These are phyloP conservation scores for Bambusicola thoracicus DNA, from an alignment of 2,113 vertebrate species.

Conservation along the genomic window DNA sequence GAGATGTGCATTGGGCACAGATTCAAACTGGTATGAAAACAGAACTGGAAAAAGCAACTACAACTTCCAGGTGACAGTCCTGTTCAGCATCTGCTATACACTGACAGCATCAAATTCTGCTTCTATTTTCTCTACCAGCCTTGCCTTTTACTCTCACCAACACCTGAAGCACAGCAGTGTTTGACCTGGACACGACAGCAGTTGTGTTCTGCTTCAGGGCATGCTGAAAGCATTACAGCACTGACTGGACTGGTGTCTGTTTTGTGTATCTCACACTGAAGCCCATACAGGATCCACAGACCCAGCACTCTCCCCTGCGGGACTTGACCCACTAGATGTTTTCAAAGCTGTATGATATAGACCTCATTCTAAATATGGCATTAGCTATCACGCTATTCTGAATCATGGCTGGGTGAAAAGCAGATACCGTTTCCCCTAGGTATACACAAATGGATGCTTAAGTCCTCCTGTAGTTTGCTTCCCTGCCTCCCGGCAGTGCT, in stretches of 20 bases:
- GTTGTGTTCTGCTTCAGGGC: not conserved
- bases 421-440: not conserved
- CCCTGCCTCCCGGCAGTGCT: not conserved
- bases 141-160: not conserved
- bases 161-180: not conserved
- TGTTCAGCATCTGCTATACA: not conserved
- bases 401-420: not conserved
- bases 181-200: not conserved
- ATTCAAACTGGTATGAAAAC: not conserved
- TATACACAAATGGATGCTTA: not conserved
- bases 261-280: not conserved
- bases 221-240: not conserved
- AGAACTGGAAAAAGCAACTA: not conserved
- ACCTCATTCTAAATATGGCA: not conserved
- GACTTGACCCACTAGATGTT: not conserved
- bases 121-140: not conserved
- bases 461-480: not conserved
- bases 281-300: not conserved
- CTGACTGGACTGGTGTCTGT: not conserved
- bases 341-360: not conserved
- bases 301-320: rapidly evolving
- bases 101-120: not conserved
- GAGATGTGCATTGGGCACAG: not conserved
- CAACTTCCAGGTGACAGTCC: not conserved
- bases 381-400: not conserved